Base-by-base conservation (phyloP, 1,140 invertebrate species). In the Drosophila tristis region DNA sequence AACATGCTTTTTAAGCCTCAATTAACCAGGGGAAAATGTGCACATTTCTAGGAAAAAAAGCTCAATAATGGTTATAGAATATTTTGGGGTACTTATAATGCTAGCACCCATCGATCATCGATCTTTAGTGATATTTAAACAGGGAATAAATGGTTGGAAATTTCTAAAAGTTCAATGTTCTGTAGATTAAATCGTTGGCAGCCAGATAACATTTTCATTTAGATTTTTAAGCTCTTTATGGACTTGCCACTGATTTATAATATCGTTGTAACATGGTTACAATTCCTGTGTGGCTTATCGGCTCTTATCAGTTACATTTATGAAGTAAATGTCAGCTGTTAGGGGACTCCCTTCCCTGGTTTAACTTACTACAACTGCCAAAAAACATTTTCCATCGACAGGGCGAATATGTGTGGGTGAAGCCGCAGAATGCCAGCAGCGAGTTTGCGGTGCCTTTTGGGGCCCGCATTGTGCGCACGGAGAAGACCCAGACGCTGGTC, bases 331-430 rank as follows among this genome's bases (percentile, higher is more conserved):
- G 15, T 53, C 35, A 2, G n/a, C n/a, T n/a, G n/a, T 23, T 13
- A 6, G 6, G 64, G 49, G 43, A 70, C 58, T 58, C 54, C 44
- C 51, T 58, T 25, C 2, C 23, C 35, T 50, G 26, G 26, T 50
- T 20, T n/a, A 43, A 15, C 8, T 56, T 29, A 48, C 26, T 35
- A 26, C 44, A 75, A 67, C 67, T 29, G 56, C 6, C 39, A 8
- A 26, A 13, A 26, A 26, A 20, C 16, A 16, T n/a, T 16, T 62
- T 59, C n/a, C 20, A 49, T 68, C 9, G 8, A 45, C 65, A 96
- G 96, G 95, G 96, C 80, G 96, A 98, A 91, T 95, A 96, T 93
- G 95, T 98, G 67, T 98, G 97, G 97, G 94, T 97, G 45, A 96
- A 96, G 78, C 96, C 96, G 62, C 89, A 91, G 47, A 75, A 80